These are phyloP conservation scores for Steromphala cineraria DNA, from an alignment of 2,888 invertebrate species.

Conservation along the genomic window DNA sequence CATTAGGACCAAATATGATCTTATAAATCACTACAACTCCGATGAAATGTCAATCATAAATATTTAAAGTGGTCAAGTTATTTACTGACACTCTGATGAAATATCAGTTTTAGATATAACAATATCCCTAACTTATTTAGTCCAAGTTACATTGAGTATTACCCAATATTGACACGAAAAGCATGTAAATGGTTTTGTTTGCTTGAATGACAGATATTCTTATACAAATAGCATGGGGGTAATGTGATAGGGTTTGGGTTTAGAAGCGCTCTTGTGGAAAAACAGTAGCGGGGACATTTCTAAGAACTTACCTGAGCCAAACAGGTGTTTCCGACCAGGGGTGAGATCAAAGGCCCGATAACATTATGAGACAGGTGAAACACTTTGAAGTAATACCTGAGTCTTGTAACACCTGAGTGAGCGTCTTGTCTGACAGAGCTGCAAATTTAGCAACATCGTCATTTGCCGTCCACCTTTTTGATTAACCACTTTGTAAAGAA, in stretches of 20 bases:
- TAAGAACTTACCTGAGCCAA: background rate
- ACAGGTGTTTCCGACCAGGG: conserved; percentile 1
- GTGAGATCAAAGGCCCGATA: conserved; percentile 10
- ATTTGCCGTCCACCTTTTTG: background rate
- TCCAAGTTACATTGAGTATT: background rate
- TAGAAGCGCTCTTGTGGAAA: background rate
- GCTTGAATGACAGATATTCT: background rate
- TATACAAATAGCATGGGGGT: background rate
- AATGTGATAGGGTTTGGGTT: background rate
- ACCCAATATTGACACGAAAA: background rate
- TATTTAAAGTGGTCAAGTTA: no score
- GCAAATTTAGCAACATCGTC: background rate
- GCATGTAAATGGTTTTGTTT: background rate
- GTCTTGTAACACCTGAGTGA: background rate
- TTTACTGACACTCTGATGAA: no score
- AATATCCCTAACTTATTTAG: no score
- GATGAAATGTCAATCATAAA: no score
- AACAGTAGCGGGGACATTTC: background rate
- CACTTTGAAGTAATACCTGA: background rate
- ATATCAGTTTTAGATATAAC: no score
- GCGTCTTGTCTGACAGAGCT: background rate
- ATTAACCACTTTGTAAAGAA: background rate
- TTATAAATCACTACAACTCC: no score
- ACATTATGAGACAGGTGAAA: conserved; percentile 3
- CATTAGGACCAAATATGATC: no score